These are phyloP conservation scores for Vulpes vulpes DNA, from an alignment of 2,113 vertebrate species.

Conservation along the genomic window DNA sequence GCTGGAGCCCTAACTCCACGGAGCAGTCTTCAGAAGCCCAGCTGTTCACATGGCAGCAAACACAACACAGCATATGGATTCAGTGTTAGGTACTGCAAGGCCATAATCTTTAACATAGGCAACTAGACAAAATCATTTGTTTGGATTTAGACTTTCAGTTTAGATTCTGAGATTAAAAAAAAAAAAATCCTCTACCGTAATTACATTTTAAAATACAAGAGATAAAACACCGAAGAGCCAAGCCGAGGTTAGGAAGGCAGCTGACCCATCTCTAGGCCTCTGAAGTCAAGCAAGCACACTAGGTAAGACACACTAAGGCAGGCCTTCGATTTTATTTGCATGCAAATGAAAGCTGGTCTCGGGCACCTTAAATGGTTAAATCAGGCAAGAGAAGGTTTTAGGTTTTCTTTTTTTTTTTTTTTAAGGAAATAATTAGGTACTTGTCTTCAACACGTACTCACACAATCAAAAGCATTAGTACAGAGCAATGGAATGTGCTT, in stretches of 20 bases:
- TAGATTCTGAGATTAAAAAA: neutral
- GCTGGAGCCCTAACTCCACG: neutral
- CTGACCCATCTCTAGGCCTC: neutral
- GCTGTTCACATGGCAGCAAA: neutral
- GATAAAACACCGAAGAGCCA: neutral
- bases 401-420: neutral
- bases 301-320: neutral
- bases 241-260: neutral
- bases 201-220: conserved; percentile 40
- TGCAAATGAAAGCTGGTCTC: neutral
- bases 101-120: neutral
- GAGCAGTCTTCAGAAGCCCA: neutral
- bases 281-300: neutral
- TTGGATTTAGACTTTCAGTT: neutral
- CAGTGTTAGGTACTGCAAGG: neutral
- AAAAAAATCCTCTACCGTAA: neutral
- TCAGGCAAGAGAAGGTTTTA: neutral
- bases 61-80: neutral
- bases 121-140: neutral
- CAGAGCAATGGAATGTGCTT: neutral
- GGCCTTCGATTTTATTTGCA: neutral
- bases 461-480: neutral
- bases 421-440: conserved; percentile 6
- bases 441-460: neutral
- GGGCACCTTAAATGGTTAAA: neutral